These are phyloP conservation scores for Brachypteracias leptosomus DNA, from an alignment of 2,113 vertebrate genomes.

Conservation along the genomic window DNA sequence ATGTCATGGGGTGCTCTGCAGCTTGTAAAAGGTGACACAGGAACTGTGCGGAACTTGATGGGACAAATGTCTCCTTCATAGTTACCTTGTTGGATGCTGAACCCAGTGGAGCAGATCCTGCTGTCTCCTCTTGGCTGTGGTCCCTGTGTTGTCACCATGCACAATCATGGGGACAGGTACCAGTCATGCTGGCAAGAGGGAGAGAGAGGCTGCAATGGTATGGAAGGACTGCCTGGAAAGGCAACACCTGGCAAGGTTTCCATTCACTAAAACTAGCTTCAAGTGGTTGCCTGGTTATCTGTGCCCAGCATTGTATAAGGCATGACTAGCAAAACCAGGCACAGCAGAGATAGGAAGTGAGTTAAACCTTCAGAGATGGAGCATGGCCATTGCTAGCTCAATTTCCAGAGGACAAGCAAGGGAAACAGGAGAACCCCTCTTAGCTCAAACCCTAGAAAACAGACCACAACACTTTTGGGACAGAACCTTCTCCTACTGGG, in stretches of 20 bases:
- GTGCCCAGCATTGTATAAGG: not conserved
- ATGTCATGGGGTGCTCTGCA: not conserved
- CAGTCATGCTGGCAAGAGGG: not conserved
- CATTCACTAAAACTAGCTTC: not conserved
- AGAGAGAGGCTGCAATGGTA: not conserved
- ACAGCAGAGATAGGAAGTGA: accelerated
- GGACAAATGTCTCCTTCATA: not conserved
- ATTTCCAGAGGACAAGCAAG: not conserved
- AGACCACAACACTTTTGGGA: not conserved
- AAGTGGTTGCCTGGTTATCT: not conserved
- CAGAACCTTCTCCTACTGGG: not conserved
- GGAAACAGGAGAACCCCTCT: accelerated
- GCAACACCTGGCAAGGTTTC: not conserved
- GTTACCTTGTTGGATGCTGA: not conserved
- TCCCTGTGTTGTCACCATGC: not conserved
- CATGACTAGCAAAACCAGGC: not conserved
- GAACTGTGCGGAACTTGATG: not conserved
- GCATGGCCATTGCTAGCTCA: not conserved
- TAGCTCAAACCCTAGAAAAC: not conserved
- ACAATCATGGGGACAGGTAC: not conserved
- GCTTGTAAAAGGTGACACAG: not conserved
- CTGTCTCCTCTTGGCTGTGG: not conserved
- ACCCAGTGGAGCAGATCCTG: not conserved
- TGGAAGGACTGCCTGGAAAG: not conserved
- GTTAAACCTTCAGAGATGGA: not conserved